A percentile compares a stretch with the other conserved stretches of the same genome.
Evolutionary conservation across 2,113 vertebrate species (phyloP).

Genomic region (Podarcis cretensis): DNA sequence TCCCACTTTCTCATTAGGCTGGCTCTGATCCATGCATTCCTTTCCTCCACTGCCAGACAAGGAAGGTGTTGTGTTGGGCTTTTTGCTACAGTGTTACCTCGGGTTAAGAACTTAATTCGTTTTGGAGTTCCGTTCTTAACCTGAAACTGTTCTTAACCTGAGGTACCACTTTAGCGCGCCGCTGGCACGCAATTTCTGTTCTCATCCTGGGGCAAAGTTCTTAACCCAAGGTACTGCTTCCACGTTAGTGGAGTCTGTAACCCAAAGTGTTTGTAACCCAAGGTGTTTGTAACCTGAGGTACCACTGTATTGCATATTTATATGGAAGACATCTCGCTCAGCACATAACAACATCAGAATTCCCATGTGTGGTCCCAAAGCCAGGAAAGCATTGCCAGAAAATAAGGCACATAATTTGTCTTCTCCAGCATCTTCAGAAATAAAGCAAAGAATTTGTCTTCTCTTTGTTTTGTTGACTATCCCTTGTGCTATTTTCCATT

Average conservation of each 20-base stretch:
- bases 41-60: not conserved
- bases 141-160: no score
- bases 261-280: no score
- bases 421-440: not conserved
- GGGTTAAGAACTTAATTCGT: no score
- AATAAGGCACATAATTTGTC: not conserved
- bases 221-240: no score
- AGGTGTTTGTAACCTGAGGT: no score
- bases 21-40: conserved; percentile 2
- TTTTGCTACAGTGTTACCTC: not conserved
- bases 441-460: not conserved
- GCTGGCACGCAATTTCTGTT: rapidly evolving
- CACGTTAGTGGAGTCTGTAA: no score
- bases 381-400: not conserved
- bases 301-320: not conserved
- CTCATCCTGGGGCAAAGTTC: no score
- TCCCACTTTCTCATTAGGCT: not conserved
- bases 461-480: not conserved
- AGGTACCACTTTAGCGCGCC: no score
- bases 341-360: not conserved
- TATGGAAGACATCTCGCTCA: not conserved
- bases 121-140: no score
- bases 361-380: not conserved
- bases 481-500: not conserved
- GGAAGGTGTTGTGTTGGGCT: no score